Conservation (phyloP, 2,797 vertebrate species). For the Neoniphon sammara region DNA sequence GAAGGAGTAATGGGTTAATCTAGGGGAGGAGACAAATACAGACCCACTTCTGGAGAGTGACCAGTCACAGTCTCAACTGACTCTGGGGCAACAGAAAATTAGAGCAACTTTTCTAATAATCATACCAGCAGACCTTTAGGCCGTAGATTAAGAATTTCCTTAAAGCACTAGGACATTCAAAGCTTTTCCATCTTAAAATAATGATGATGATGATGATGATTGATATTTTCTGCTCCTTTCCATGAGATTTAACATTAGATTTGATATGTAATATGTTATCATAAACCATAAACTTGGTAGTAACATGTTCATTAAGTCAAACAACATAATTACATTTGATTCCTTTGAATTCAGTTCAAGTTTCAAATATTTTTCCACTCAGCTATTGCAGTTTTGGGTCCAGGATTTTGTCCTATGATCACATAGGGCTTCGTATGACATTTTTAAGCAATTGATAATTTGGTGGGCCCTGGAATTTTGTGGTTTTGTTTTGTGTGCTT, state of each 20-base stretch:
- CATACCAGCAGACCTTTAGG: background rate
- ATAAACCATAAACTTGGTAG: background rate
- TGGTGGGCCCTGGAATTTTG: no score
- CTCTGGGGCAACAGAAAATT: background rate
- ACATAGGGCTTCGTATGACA: background rate
- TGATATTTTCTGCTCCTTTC: no score
- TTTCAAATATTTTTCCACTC: background rate
- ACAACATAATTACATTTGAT: background rate
- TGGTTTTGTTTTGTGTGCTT: no score
- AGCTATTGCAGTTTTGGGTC: background rate
- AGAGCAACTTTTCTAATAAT: conserved; percentile 6
- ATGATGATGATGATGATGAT: background rate
- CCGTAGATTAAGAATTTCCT: background rate
- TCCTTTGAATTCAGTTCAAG: background rate
- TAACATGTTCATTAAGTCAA: no score
- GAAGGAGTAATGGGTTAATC: conserved; percentile 63
- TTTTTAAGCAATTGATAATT: no score
- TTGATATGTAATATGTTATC: background rate
- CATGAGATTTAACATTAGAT: background rate
- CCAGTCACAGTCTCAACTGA: conserved; percentile 12
- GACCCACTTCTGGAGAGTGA: conserved; percentile 51
- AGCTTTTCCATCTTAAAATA: background rate
- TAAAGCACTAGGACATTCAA: no score
- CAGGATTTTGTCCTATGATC: background rate
- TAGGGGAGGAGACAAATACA: conserved; percentile 31